These are phyloP conservation scores for Antheraea pernyi DNA, from an alignment of 1,140 invertebrate species.

Conservation along the genomic window DNA sequence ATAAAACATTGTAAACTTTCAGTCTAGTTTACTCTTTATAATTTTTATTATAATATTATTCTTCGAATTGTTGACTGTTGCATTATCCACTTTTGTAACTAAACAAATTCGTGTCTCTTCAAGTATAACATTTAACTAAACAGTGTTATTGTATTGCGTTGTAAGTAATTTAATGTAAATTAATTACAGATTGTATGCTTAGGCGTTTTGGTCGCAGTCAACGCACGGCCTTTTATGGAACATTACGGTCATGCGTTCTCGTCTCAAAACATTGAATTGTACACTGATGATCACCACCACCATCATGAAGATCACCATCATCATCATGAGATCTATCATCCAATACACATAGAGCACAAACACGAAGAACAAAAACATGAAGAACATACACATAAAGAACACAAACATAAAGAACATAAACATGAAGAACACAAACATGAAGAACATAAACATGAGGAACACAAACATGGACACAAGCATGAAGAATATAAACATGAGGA, in stretches of 20 bases:
- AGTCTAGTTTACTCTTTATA: no score
- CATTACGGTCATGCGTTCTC: conserved; percentile 12
- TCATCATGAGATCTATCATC: neutral
- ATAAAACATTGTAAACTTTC: no score
- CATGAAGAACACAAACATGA: conserved; percentile 3
- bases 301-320: conserved; percentile 4
- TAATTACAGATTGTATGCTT: neutral
- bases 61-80: no score
- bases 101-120: no score
- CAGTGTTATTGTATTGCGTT: no score
- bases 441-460: neutral
- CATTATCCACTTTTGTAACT: no score
- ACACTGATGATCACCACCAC: conserved; percentile 9
- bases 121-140: no score
- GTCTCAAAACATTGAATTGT: conserved; percentile 3
- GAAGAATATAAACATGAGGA: neutral
- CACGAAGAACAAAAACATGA: conserved; percentile 19
- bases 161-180: no score
- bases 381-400: conserved; percentile 7
- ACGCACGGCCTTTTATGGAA: neutral
- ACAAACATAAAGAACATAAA: neutral
- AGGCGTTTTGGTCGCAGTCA: neutral
- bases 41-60: no score
- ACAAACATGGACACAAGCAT: neutral
- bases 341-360: conserved; percentile 10